Evolutionary conservation across 2,888 invertebrate genomes (phyloP), one percentile per base, ranked within the genome.

Genomic region (Athalia circularis): DNA sequence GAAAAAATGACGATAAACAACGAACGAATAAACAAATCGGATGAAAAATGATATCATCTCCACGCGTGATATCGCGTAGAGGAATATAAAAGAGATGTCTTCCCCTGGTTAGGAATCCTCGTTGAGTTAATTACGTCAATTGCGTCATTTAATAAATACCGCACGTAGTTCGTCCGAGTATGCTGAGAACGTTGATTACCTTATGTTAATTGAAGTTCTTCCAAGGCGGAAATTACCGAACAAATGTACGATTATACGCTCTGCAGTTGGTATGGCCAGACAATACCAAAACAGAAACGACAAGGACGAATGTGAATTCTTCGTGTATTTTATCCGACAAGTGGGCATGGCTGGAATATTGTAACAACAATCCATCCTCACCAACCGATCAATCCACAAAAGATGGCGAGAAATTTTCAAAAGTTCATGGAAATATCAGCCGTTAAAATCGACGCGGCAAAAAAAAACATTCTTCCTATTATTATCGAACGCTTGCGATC

Each of bases 171-270:
- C 47, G 48, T 65, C 45, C 29, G 5, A 6, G 50, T 50, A 50
- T 52, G 50, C 13, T 29, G 52, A 67, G 67, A 67, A 15, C 67
- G 68, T 68, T 68, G 29, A 68, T 68, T 68, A 29, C 11, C 11
- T 68, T 68, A 68, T 59, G 59, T 47, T 59, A 72, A 59, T 72
- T 59, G 5, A 43, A 68, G n/a, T 11, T 13, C 11, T 47, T 47
- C 45, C 57, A 5, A 57, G 47, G 59, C 72, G 59, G 47, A 72
- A 72, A 72, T 59, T 59, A 48, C 70, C 11, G 68, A 67, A 67
- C 67, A 13, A n/a, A n/a, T n/a, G 64, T 8, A 11, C 11, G 43
- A 9, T 29, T 43, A 65, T 11, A 45, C 65, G n/a, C 3, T 5
- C 65, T 9, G 4, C n/a, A 6, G 6, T 15, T 9, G 8, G 48